Evolutionary conservation across 2,888 invertebrate species (phyloP).

Genomic region (Amphipoea lucens): DNA sequence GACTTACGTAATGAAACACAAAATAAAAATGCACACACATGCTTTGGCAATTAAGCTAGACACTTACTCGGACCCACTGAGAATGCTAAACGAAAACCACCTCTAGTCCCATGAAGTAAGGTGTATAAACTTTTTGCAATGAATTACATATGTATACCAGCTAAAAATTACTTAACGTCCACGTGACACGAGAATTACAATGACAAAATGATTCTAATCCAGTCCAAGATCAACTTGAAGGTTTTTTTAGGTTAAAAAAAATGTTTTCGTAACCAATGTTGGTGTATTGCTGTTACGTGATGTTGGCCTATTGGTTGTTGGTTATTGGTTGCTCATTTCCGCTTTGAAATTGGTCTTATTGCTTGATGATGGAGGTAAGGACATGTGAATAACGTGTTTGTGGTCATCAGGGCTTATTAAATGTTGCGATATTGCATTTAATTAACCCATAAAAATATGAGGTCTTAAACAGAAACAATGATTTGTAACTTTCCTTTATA

Average conservation of each 20-base stretch:
- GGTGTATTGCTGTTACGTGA: slow-evolving; percentile 47
- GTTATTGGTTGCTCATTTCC: slow-evolving; percentile 59
- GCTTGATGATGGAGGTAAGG: slow-evolving; percentile 20
- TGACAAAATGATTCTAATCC: slow-evolving; percentile 70
- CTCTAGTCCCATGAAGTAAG: slow-evolving; percentile 30
- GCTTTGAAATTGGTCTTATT: slow-evolving; percentile 55
- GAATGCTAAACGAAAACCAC: slow-evolving; percentile 47
- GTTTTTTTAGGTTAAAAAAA: slow-evolving; percentile 63
- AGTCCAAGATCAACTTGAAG: slow-evolving; percentile 76
- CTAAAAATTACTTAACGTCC: slow-evolving; percentile 64
- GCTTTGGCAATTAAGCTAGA: slow-evolving; percentile 67
- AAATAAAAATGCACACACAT: slow-evolving; percentile 68
- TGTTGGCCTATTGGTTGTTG: slow-evolving; percentile 31
- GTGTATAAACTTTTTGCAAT: slow-evolving; percentile 46
- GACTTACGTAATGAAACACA: slow-evolving; percentile 54
- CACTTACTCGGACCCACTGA: slow-evolving; percentile 45
- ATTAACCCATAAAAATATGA: background rate
- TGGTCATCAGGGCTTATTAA: slow-evolving; percentile 23
- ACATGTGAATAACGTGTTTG: slow-evolving; percentile 17
- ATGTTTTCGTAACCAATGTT: slow-evolving; percentile 60
- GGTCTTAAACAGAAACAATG: too few species aligned
- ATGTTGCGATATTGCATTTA: slow-evolving; percentile 28
- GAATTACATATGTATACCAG: slow-evolving; percentile 67
- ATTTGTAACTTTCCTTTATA: background rate
- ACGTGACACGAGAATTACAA: slow-evolving; percentile 60